Conservation (phyloP, 2,888 invertebrate species). For the Bimastos eiseni region DNA sequence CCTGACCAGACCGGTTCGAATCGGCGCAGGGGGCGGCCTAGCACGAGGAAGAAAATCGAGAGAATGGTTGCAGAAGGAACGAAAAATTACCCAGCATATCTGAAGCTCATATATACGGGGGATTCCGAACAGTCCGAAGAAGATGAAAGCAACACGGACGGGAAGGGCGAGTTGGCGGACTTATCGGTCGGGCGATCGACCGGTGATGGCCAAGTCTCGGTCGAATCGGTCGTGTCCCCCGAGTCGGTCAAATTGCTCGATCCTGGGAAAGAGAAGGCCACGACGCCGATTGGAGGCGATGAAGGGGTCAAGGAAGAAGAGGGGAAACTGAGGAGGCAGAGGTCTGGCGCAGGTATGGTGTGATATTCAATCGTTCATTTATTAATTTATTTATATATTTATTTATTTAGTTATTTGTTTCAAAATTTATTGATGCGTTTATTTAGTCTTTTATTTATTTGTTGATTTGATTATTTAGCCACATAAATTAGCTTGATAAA, state of each 20-base stretch:
- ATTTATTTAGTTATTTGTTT: too few species aligned
- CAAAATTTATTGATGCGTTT: too few species aligned
- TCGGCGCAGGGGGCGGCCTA: conserved; percentile 21
- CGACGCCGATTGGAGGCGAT: background rate
- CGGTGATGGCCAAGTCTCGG: background rate
- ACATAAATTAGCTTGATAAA: too few species aligned
- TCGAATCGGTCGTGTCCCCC: background rate
- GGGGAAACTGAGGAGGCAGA: background rate
- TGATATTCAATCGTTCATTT: background rate
- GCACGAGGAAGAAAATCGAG: conserved; percentile 36
- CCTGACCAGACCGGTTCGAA: background rate
- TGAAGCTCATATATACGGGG: conserved; percentile 46
- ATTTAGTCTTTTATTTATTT: too few species aligned
- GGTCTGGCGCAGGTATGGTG: background rate
- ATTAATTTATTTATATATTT: background rate
- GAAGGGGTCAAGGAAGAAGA: background rate
- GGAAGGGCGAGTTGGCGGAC: background rate
- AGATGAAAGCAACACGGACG: background rate
- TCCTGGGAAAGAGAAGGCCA: background rate
- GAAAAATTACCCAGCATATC: conserved; percentile 43
- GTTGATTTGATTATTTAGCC: too few species aligned
- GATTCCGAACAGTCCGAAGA: conserved; percentile 42
- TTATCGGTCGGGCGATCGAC: background rate
- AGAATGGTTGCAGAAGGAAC: conserved; percentile 41
- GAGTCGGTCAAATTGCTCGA: conserved; percentile 20